Evolutionary conservation across 2,888 invertebrate species (phyloP).

Genomic region (Eucriotettix oculatus): DNA sequence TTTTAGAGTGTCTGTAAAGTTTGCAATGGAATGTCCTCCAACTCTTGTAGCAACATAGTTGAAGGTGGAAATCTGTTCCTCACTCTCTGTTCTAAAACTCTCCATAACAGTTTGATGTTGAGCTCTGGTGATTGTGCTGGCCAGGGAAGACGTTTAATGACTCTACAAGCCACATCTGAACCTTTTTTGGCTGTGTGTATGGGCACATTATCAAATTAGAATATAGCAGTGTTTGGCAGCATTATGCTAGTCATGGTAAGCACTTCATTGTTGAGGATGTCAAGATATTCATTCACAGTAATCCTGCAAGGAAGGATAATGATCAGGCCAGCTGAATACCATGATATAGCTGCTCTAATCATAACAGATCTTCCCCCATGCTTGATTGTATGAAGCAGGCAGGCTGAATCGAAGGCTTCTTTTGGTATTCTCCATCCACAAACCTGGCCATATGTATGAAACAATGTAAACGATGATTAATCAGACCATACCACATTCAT

Average conservation of each 20-base stretch:
- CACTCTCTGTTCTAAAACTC: too few species aligned
- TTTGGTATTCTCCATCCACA: not conserved
- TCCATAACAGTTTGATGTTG: not conserved
- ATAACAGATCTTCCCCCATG: not conserved
- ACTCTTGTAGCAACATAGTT: not conserved
- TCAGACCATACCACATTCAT: not conserved
- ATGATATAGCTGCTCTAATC: not conserved
- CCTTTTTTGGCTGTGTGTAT: not conserved
- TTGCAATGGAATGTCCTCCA: not conserved
- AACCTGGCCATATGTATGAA: not conserved
- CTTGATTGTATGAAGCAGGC: not conserved
- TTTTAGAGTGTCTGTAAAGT: not conserved
- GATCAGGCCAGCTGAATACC: too few species aligned
- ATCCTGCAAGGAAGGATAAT: too few species aligned
- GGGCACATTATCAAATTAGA: not conserved
- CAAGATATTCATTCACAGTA: too few species aligned
- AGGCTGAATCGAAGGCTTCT: not conserved
- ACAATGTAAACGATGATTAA: not conserved
- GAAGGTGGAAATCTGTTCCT: too few species aligned
- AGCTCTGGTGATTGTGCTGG: not conserved
- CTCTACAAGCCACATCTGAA: not conserved
- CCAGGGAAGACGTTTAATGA: not conserved
- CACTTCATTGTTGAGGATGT: not conserved
- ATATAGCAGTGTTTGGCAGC: not conserved
- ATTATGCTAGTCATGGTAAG: not conserved